A percentile compares a stretch with the other conserved stretches of the same genome.
phyloP scores from a whole-genome alignment of 2,797 vertebrate species.

The Poeciliopsis infans region DNA sequence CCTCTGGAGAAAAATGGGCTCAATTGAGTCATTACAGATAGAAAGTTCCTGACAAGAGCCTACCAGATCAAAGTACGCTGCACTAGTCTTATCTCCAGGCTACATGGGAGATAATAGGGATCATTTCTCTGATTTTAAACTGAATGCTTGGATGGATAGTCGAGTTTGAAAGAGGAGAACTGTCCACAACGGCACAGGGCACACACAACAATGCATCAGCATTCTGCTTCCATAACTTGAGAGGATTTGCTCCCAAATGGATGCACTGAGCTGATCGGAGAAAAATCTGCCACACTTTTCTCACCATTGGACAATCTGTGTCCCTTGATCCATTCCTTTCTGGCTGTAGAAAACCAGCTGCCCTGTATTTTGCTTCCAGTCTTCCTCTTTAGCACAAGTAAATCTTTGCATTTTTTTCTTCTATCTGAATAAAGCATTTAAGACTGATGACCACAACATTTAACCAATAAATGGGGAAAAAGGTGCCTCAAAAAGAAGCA shows the following conservation, averaged over 20 bases:
- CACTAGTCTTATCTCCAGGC: constrained; percentile 9
- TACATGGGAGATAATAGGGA: constrained; percentile 22
- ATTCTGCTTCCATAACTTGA: constrained; percentile 30
- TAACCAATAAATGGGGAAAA: not conserved
- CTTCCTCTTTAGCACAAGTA: not conserved
- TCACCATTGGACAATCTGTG: constrained; percentile 21
- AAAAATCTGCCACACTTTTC: constrained; percentile 19
- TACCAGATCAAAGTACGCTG: constrained; percentile 31
- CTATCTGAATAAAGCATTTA: not conserved
- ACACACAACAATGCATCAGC: constrained; percentile 12
- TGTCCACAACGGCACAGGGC: constrained; percentile 1
- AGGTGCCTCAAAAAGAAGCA: not conserved
- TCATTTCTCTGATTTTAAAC: constrained; percentile 25
- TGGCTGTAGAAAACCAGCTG: not conserved
- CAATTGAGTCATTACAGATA: constrained; percentile 27
- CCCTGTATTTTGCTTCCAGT: not conserved
- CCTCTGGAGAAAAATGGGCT: constrained; percentile 20
- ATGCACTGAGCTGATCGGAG: constrained; percentile 16
- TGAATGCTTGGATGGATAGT: constrained; percentile 9
- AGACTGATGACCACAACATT: not conserved
- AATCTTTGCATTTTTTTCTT: not conserved
- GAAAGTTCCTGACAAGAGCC: constrained; percentile 22
- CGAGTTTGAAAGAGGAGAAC: constrained; percentile 4
- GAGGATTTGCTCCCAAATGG: constrained; percentile 2
- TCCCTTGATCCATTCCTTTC: constrained; percentile 1